Evolutionary conservation across 1,140 invertebrate species (phyloP).

Genomic region (Pygmarrhopalites habei): DNA sequence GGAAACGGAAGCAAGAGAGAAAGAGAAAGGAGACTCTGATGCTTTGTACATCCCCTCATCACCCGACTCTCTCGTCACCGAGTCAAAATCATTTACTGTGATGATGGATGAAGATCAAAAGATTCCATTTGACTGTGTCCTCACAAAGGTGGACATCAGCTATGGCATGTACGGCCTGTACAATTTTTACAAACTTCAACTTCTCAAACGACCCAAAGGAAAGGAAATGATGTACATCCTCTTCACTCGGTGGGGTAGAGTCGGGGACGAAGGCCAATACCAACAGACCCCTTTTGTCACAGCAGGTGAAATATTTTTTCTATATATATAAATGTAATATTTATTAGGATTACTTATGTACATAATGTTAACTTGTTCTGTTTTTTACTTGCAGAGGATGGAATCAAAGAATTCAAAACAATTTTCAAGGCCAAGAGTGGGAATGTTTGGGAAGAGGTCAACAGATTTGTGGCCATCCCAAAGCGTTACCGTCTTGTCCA

Average conservation of each 20-base stretch:
- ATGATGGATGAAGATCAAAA: slow-evolving; percentile 41
- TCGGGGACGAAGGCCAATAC: slow-evolving; percentile 48
- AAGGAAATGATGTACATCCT: slow-evolving; percentile 47
- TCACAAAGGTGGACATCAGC: slow-evolving; percentile 49
- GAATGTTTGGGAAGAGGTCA: slow-evolving; percentile 48
- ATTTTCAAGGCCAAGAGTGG: slow-evolving; percentile 51
- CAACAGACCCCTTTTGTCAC: slow-evolving; percentile 50
- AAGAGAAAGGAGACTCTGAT: no score
- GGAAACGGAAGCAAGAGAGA: not conserved
- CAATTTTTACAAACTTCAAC: slow-evolving; percentile 54
- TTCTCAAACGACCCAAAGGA: slow-evolving; percentile 42
- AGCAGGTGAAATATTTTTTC: no score
- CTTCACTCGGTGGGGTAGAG: slow-evolving; percentile 52
- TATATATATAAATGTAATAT: no score
- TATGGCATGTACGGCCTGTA: slow-evolving; percentile 47
- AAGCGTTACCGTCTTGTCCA: slow-evolving; percentile 49
- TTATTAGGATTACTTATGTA: no score
- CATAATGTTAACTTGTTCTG: no score
- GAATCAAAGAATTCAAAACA: slow-evolving; percentile 49
- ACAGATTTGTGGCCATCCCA: slow-evolving; percentile 42
- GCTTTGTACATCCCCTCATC: not conserved
- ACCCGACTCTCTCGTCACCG: slow-evolving; percentile 18
- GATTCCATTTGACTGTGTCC: slow-evolving; percentile 46
- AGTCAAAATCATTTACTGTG: slow-evolving; percentile 33
- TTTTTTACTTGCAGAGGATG: slow-evolving; percentile 45